Conservation (phyloP, 2,797 vertebrate species). For the Tachyglossus aculeatus region DNA sequence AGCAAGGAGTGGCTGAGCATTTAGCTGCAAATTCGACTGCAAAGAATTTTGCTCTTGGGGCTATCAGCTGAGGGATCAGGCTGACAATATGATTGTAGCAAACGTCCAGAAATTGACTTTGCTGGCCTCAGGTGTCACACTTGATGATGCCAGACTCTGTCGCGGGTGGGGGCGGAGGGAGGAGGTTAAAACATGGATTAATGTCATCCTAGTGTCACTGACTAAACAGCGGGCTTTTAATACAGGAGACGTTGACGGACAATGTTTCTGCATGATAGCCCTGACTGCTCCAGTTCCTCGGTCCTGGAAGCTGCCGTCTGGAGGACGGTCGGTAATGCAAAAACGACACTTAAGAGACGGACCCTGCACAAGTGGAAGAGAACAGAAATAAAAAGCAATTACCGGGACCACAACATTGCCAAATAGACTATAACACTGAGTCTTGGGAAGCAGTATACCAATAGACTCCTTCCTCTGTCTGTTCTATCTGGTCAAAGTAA, state of each 20-base stretch:
- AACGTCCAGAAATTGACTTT: slow-evolving; percentile 8
- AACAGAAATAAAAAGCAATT: not conserved
- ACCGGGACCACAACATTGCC: no score
- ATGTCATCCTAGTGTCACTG: slow-evolving; percentile 35
- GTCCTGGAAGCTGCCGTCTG: not conserved
- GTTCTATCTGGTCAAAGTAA: no score
- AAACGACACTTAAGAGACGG: not conserved
- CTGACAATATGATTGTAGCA: slow-evolving; percentile 27
- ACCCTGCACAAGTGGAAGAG: not conserved
- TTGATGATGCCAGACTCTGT: slow-evolving; percentile 30
- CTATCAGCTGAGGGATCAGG: rapidly evolving
- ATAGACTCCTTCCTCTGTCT: no score
- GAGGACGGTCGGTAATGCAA: not conserved
- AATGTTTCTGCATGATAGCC: not conserved
- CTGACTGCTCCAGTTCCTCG: not conserved
- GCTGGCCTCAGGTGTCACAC: slow-evolving; percentile 12
- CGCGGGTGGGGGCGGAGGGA: not conserved
- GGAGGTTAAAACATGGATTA: slow-evolving; percentile 35
- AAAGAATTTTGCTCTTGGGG: slow-evolving; percentile 4
- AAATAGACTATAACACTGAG: no score
- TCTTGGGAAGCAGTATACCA: no score
- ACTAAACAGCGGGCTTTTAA: slow-evolving; percentile 3
- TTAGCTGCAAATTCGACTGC: slow-evolving; percentile 25
- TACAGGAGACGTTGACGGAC: slow-evolving; percentile 8
- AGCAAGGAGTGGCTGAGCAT: not conserved